Conservation (phyloP, 2,113 vertebrate genomes). For the Laterallus jamaicensis region DNA sequence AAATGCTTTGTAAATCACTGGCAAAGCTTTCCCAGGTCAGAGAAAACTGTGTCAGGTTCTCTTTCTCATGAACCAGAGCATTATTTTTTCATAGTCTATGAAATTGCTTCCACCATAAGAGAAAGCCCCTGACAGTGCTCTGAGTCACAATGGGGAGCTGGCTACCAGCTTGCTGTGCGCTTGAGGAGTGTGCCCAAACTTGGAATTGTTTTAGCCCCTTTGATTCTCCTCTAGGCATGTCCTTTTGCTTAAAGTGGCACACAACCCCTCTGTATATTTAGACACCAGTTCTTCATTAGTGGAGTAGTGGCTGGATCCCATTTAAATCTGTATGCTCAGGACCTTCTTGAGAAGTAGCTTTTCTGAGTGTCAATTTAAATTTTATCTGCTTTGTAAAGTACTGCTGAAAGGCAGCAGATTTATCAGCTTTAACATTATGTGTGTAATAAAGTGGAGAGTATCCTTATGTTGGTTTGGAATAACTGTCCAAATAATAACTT, state of each 20-base stretch:
- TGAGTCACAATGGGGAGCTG: neutral
- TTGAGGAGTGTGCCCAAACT: neutral
- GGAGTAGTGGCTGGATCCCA: neutral
- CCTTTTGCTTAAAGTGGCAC: neutral
- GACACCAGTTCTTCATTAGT: neutral
- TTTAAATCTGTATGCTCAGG: neutral
- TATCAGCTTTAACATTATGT: neutral
- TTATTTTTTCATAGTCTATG: neutral
- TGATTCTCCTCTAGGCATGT: neutral
- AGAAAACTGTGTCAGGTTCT: neutral
- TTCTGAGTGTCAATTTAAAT: neutral
- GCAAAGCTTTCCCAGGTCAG: neutral
- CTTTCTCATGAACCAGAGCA: neutral
- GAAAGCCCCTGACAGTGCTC: neutral
- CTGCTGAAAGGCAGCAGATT: neutral
- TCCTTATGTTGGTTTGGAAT: neutral
- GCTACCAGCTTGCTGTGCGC: neutral
- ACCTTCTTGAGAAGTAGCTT: neutral
- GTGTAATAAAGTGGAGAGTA: neutral
- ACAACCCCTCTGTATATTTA: neutral
- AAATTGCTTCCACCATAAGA: neutral
- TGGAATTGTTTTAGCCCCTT: neutral
- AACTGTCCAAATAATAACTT: neutral
- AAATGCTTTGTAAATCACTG: neutral
- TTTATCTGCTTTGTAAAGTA: neutral